Conservation (phyloP, 2,888 invertebrate genomes). For the Saturnia japonica region DNA sequence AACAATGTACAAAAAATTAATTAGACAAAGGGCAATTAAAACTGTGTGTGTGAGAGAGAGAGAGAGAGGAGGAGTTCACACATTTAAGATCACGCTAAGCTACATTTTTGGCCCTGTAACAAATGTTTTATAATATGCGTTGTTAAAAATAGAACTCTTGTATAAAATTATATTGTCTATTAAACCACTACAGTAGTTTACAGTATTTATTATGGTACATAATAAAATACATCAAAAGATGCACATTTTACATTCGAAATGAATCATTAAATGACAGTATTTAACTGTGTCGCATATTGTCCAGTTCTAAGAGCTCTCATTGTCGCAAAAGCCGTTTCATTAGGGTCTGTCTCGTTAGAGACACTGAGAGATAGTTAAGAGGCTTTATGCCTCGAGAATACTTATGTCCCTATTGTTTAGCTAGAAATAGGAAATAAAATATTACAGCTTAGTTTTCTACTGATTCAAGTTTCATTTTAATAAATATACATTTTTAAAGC, state of each 20-base stretch:
- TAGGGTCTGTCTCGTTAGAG: conserved; percentile 12
- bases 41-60: too few relatives aligned
- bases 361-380: conserved; percentile 12
- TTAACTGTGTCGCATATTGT: conserved; percentile 15
- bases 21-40: too few relatives aligned
- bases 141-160: too few relatives aligned
- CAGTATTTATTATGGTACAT: not conserved
- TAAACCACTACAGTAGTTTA: too few relatives aligned
- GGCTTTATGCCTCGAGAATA: conserved; percentile 1
- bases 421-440: not conserved
- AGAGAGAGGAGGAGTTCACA: too few relatives aligned
- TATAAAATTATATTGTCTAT: too few relatives aligned
- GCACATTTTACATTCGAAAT: conserved; percentile 9
- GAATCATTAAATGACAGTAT: conserved; percentile 14
- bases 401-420: not conserved
- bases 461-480: not conserved
- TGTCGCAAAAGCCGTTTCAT: conserved; percentile 13
- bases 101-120: too few relatives aligned
- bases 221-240: not conserved
- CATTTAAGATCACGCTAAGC: too few relatives aligned
- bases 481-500: not conserved
- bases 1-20: too few relatives aligned
- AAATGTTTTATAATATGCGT: too few relatives aligned
- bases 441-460: not conserved
- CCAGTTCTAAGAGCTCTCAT: conserved; percentile 15